phyloP scores from a whole-genome alignment of 2,888 invertebrate genomes.

The Dicycla oo region DNA sequence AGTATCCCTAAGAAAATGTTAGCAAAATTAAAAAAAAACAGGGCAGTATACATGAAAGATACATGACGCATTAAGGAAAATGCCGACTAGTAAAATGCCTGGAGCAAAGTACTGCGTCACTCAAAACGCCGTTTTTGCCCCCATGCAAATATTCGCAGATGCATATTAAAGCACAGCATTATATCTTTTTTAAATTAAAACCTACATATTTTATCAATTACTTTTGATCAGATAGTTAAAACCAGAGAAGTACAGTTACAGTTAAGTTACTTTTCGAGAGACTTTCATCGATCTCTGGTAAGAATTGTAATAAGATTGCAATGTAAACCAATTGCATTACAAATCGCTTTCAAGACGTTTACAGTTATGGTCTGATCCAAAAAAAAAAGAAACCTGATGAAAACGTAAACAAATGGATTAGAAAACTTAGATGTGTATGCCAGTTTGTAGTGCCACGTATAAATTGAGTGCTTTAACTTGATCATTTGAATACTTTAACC shows the following conservation, averaged over 20 bases:
- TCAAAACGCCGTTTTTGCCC: slow-evolving; percentile 27
- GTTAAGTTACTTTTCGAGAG: slow-evolving; percentile 5
- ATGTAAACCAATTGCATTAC: background rate
- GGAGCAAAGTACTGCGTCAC: slow-evolving; percentile 34
- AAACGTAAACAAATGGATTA: background rate
- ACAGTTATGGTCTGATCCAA: background rate
- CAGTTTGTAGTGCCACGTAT: background rate
- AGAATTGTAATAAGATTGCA: background rate
- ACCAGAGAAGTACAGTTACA: no score
- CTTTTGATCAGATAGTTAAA: slow-evolving; percentile 5
- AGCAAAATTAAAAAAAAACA: slow-evolving; percentile 14
- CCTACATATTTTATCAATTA: background rate
- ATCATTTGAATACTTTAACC: background rate
- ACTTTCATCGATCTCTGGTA: background rate
- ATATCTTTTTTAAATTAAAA: background rate
- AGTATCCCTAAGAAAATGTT: slow-evolving; percentile 6
- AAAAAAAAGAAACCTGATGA: background rate
- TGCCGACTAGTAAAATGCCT: slow-evolving; percentile 22
- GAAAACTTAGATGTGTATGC: background rate
- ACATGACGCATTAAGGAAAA: slow-evolving; percentile 50
- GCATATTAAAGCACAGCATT: slow-evolving; percentile 33
- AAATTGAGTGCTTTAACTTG: background rate
- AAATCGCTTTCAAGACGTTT: slow-evolving; percentile 6
- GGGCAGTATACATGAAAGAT: slow-evolving; percentile 44
- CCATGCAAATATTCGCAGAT: slow-evolving; percentile 40